A percentile compares a stretch with the other conserved stretches of the same genome.
Evolutionary conservation across 2,113 vertebrate genomes (phyloP).

Genomic region (Mirounga angustirostris): DNA sequence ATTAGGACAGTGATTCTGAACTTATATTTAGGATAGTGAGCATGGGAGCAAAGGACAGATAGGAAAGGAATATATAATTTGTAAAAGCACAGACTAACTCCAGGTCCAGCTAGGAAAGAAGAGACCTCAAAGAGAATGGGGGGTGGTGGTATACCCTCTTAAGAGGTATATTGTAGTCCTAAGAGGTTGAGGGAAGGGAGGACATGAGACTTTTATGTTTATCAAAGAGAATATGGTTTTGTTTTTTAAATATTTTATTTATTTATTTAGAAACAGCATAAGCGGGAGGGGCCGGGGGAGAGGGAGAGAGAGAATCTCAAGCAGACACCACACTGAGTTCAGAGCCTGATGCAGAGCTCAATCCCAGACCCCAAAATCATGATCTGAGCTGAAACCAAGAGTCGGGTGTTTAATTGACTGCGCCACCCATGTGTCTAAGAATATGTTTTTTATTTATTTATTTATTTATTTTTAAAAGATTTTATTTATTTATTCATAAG

Average conservation of each 20-base stretch:
- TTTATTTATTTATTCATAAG: too few relatives aligned
- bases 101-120: background rate
- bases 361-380: background rate
- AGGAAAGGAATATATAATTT: background rate
- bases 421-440: background rate
- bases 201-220: background rate
- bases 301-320: background rate
- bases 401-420: background rate
- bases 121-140: background rate
- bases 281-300: background rate
- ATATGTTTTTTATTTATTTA: background rate
- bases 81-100: background rate
- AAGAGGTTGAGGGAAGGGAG: background rate
- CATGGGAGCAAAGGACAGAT: background rate
- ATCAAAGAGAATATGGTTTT: background rate
- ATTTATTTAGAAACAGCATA: background rate
- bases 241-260: background rate
- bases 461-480: too few relatives aligned
- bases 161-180: background rate
- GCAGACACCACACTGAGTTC: background rate
- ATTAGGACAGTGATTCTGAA: slow-evolving; percentile 42
- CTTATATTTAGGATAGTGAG: background rate
- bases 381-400: background rate
- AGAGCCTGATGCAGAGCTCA: background rate
- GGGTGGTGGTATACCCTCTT: background rate